Base-by-base conservation (phyloP, 1,140 invertebrate genomes). In the Babylonia areolata region DNA sequence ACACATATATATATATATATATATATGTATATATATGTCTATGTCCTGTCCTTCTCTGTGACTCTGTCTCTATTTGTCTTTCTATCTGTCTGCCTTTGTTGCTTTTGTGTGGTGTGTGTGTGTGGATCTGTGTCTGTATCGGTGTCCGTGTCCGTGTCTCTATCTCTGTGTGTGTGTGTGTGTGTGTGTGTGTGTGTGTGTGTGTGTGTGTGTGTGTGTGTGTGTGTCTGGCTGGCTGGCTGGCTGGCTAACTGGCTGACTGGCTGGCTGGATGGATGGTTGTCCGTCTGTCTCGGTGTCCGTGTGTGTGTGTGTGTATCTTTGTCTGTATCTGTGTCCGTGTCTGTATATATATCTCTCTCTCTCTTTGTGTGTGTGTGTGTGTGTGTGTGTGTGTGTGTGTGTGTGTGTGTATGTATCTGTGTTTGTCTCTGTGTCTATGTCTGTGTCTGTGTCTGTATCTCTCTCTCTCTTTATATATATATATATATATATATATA, bases 21-120 rank as follows among this genome's bases (percentile, higher is more conserved):
- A n/a, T n/a, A n/a, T n/a, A n/a, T n/a, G n/a, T n/a, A n/a, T n/a
- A n/a, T n/a, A n/a, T n/a, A n/a, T n/a, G n/a, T n/a, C n/a, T n/a
- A n/a, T n/a, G n/a, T n/a, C n/a, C n/a, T n/a, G n/a, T n/a, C n/a
- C n/a, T n/a, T n/a, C n/a, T n/a, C n/a, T n/a, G n/a, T n/a, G n/a
- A n/a, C n/a, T n/a, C n/a, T n/a, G n/a, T n/a, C n/a, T n/a, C n/a
- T n/a, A n/a, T n/a, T n/a, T n/a, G n/a, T n/a, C n/a, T n/a, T n/a
- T n/a, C n/a, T n/a, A n/a, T n/a, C n/a, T n/a, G n/a, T n/a, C n/a
- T n/a, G n/a, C n/a, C n/a, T n/a, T n/a, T n/a, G n/a, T n/a, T n/a
- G n/a, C n/a, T n/a, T 75, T 9, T 75, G 73, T 75, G 73, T 75
- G n/a, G 73, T 75, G 73, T 75, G 54, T 54, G 54, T 54, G 35